Percentiles rank a stretch among this genome's conserved stretches.
Evolutionary conservation across 1,140 invertebrate genomes (phyloP).

Genomic region (Leptinotarsa defecta): DNA sequence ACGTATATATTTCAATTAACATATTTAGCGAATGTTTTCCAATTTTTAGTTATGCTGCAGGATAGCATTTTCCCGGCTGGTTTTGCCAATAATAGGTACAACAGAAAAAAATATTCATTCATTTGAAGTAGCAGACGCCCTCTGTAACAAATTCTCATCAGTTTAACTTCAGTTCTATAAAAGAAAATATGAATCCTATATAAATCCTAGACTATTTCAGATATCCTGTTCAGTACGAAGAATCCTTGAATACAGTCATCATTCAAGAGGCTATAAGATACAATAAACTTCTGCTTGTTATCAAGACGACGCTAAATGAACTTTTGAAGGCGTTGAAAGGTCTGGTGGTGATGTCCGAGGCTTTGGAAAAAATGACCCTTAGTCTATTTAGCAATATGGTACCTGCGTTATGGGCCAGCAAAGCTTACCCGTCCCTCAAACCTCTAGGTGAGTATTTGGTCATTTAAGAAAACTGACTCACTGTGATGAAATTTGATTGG

Average conservation of each 20-base stretch:
- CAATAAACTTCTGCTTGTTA: conserved; percentile 69
- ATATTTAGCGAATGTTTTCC: too few relatives aligned
- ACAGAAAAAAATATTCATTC: too few relatives aligned
- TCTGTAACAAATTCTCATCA: too few relatives aligned
- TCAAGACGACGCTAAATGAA: conserved; percentile 67
- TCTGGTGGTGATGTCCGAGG: conserved; percentile 77
- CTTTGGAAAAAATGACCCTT: conserved; percentile 69
- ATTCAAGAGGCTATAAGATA: conserved; percentile 80
- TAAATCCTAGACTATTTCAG: conserved; percentile 53
- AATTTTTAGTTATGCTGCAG: too few relatives aligned
- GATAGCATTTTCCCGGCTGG: too few relatives aligned
- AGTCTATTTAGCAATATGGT: conserved; percentile 71
- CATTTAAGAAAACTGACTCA: too few relatives aligned
- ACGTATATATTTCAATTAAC: too few relatives aligned
- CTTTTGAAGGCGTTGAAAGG: conserved; percentile 77
- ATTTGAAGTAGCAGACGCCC: too few relatives aligned
- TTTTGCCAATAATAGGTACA: too few relatives aligned
- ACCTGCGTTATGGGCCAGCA: conserved; percentile 71
- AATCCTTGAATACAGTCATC: conserved; percentile 83
- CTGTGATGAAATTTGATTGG: too few relatives aligned
- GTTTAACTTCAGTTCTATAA: too few relatives aligned
- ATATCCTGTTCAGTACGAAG: conserved; percentile 78
- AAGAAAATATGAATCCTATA: too few relatives aligned
- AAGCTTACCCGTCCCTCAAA: conserved; percentile 82
- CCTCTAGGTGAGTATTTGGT: conserved; percentile 64